phyloP scores from a whole-genome alignment of 2,888 invertebrate species.

The Lydus trimaculatus region DNA sequence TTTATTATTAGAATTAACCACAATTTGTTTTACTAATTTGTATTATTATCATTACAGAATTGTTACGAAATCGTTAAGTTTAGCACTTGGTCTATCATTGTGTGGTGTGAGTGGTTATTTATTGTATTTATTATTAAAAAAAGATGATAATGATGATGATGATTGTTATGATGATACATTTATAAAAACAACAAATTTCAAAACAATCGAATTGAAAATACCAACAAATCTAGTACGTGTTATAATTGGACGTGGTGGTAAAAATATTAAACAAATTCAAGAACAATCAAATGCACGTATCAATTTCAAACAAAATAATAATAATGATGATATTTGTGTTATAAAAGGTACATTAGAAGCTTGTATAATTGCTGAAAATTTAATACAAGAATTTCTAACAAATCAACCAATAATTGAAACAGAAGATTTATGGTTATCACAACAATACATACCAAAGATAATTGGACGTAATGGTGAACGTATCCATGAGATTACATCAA shows the following conservation, averaged over 20 bases:
- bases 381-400: conserved; percentile 71
- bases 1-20: no score
- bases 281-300: conserved; percentile 73
- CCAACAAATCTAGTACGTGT: conserved; percentile 70
- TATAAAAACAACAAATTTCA: conserved; percentile 55
- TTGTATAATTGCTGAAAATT: conserved; percentile 74
- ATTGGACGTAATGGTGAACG: conserved; percentile 79
- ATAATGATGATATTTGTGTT: conserved; percentile 69
- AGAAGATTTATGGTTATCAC: conserved; percentile 73
- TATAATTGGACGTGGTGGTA: conserved; percentile 78
- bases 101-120: conserved; percentile 75
- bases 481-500: conserved; percentile 73
- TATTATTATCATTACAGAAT: conserved; percentile 40
- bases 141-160: conserved; percentile 68
- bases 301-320: conserved; percentile 64
- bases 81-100: conserved; percentile 71
- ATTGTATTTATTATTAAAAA: conserved; percentile 72
- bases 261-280: conserved; percentile 79
- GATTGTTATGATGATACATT: conserved; percentile 56
- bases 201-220: conserved; percentile 67
- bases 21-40: no score
- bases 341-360: conserved; percentile 74
- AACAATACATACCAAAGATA: conserved; percentile 72
- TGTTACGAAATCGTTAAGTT: conserved; percentile 55
- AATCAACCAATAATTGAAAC: conserved; percentile 74